Base-by-base conservation (phyloP, 2,888 invertebrate species). In the Phyto melanocephala region DNA sequence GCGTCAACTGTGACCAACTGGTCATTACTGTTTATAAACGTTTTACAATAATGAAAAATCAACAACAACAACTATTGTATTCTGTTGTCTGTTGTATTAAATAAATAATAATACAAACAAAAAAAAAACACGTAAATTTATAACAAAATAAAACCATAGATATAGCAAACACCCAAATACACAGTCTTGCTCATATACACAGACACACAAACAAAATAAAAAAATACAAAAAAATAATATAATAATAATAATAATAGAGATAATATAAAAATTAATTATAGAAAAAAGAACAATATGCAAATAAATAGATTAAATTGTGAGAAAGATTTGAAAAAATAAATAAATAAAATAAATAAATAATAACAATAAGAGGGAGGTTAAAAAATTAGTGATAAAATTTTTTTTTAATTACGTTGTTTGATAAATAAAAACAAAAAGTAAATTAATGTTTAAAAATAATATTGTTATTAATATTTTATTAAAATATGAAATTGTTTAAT, bases 1-100 rank as follows among this genome's bases (percentile, higher is more conserved):
- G 17, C 78, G 76, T 68, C 88, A 88, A 67, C 89, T 89, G 89
- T 89, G 89, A 89, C 89, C 87, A 84, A 85, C 62, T 77, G 56
- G 47, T 50, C 11, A 35, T 40, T 8, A 33, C 54, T 72, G 67
- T 76, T 82, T 62, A 82, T 82, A 76, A 83, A 77, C 50, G 17
- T 52, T 58, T 37, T 79, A 80, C 35, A 58, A 68, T 37, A 78
- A 47, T n/a, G n/a, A 60, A 62, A 76, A 52, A 47, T 45, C 15
- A 22, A 47, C 47, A 70, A 80, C 7, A 79, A 54, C 47, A 62
- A 63, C 37, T 63, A 6, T n/a, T n/a, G 56, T 47, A 42, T 20
- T 72, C 42, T 60, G 52, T 67, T 77, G 79, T 80, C 42, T 79
- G 75, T 83, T 75, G 75, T 37, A 54, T 54, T 40, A 24, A 24